A percentile compares a stretch with the other conserved stretches of the same genome.
These are phyloP conservation scores for Sinocyclocheilus anshuiensis DNA, from an alignment of 2,113 vertebrate species.

Conservation along the genomic window DNA sequence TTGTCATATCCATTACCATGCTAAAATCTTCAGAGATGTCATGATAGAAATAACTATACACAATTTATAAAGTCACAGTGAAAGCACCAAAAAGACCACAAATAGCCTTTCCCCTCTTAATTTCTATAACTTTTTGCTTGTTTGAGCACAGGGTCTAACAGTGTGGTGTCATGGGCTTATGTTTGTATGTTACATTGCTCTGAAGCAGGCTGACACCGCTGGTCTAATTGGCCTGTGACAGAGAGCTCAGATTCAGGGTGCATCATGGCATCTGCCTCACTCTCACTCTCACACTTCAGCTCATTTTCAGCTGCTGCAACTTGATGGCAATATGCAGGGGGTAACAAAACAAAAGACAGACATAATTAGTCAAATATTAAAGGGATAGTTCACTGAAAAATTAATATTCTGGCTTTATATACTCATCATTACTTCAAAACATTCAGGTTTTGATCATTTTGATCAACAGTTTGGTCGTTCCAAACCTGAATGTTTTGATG, in stretches of 20 bases:
- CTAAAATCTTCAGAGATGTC: too few species aligned
- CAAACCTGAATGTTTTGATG: neutral
- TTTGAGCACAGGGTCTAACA: slow-evolving; percentile 69
- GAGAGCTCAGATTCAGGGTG: slow-evolving; percentile 54
- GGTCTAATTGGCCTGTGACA: slow-evolving; percentile 72
- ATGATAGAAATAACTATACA: neutral
- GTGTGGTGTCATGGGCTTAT: slow-evolving; percentile 71
- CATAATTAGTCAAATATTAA: neutral
- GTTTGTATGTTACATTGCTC: slow-evolving; percentile 71
- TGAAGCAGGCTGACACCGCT: slow-evolving; percentile 67
- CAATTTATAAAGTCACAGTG: neutral
- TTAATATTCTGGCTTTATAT: too few species aligned
- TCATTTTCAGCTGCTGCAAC: slow-evolving; percentile 26
- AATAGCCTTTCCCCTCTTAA: neutral
- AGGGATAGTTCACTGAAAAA: too few species aligned
- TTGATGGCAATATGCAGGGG: neutral
- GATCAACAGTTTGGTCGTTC: neutral
- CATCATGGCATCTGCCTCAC: slow-evolving; percentile 48
- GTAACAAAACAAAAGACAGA: neutral
- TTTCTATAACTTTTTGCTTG: slow-evolving; percentile 48
- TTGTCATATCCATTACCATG: too few species aligned
- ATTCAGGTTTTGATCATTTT: neutral
- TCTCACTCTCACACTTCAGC: neutral
- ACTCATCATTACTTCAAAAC: neutral
- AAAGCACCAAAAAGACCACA: neutral